Conservation (phyloP, 2,888 invertebrate genomes). For the Macrostomum cliftonense region DNA sequence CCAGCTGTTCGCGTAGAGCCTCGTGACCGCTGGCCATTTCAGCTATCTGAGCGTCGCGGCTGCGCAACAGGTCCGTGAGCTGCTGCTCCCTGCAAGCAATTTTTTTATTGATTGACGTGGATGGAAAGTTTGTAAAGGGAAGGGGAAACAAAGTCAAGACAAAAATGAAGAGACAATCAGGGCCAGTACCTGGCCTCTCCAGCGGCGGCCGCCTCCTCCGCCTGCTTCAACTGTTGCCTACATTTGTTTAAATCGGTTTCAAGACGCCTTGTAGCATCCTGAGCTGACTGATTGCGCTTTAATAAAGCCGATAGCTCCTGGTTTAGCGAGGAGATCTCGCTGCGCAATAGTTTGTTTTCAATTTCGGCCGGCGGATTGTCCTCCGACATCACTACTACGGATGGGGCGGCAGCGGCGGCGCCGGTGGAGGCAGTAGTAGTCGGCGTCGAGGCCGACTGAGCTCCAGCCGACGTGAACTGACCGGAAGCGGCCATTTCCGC, state of each 20-base stretch:
- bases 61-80: too few species aligned
- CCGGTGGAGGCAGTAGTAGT: not conserved
- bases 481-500: not conserved
- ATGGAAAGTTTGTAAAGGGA: too few species aligned
- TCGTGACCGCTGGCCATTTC: too few species aligned
- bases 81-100: too few species aligned
- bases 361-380: constrained; percentile 20
- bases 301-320: constrained; percentile 41
- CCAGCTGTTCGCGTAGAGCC: too few species aligned
- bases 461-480: not conserved
- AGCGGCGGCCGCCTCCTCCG: too few species aligned
- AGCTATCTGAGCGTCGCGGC: too few species aligned
- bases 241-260: not conserved
- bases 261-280: constrained; percentile 6
- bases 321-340: constrained; percentile 42
- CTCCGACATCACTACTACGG: not conserved
- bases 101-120: too few species aligned
- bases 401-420: not conserved
- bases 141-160: too few species aligned
- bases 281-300: constrained; percentile 21
- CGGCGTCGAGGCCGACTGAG: not conserved
- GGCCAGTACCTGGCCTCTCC: too few species aligned
- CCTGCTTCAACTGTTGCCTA: too few species aligned
- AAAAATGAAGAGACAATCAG: too few species aligned
- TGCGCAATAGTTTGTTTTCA: constrained; percentile 38